These are phyloP conservation scores for Lypha dubia DNA, from an alignment of 2,888 invertebrate species.

Conservation along the genomic window DNA sequence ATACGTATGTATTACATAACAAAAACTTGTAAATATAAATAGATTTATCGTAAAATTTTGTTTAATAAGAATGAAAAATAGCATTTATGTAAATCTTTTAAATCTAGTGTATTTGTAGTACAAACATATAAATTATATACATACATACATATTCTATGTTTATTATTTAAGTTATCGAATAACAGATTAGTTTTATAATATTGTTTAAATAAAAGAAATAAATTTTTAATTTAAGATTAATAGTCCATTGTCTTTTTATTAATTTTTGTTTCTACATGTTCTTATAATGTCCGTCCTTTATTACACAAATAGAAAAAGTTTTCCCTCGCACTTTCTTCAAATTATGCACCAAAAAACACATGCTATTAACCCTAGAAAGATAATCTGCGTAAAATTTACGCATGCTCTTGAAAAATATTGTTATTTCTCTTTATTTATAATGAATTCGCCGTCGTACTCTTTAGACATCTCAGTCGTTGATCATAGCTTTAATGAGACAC, in stretches of 20 bases:
- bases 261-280: constrained; percentile 14
- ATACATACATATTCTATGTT: constrained; percentile 46
- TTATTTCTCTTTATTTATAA: too few species aligned
- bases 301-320: not conserved
- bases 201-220: constrained; percentile 55
- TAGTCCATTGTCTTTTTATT: constrained; percentile 57
- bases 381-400: not conserved
- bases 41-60: constrained; percentile 24
- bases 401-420: too few species aligned
- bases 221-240: constrained; percentile 50
- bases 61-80: constrained; percentile 30
- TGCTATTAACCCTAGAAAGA: constrained; percentile 12
- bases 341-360: constrained; percentile 49
- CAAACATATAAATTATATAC: constrained; percentile 46
- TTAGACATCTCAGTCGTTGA: too few species aligned
- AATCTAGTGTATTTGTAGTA: constrained; percentile 69
- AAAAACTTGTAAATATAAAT: constrained; percentile 55
- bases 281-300: constrained; percentile 40
- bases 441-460: too few species aligned
- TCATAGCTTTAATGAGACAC: too few species aligned
- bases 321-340: constrained; percentile 24
- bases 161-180: constrained; percentile 35
- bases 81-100: constrained; percentile 52
- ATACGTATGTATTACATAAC: constrained; percentile 15
- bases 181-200: constrained; percentile 49